phyloP scores from a whole-genome alignment of 2,888 invertebrate genomes.

The Nymphalis urticae region DNA sequence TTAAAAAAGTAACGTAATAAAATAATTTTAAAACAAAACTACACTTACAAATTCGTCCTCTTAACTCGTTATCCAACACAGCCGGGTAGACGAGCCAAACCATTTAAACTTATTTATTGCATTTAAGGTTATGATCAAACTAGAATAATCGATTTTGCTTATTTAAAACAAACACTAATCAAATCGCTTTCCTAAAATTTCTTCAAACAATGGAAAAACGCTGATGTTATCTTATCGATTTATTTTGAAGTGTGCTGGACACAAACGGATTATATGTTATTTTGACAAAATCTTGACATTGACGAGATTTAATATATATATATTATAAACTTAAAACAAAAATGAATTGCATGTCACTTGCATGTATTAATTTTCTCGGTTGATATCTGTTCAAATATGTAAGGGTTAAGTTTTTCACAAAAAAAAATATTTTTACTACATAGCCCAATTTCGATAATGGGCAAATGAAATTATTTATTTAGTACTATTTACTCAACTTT shows the following conservation, averaged over 20 bases:
- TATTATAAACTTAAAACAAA: too few species aligned
- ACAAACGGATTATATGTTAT: background rate
- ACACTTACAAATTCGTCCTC: slow-evolving; percentile 13
- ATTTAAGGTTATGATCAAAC: background rate
- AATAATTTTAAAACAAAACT: background rate
- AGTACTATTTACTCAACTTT: background rate
- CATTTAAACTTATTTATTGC: slow-evolving; percentile 13
- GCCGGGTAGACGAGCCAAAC: slow-evolving; percentile 29
- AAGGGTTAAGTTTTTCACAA: background rate
- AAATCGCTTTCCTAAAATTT: background rate
- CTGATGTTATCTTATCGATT: slow-evolving; percentile 11
- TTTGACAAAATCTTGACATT: background rate
- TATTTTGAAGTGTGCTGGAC: background rate
- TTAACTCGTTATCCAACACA: slow-evolving; percentile 15
- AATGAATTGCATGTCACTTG: background rate
- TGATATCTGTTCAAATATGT: background rate
- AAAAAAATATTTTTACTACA: background rate
- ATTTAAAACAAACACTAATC: background rate
- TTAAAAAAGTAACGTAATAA: background rate
- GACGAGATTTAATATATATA: background rate
- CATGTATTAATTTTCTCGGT: background rate
- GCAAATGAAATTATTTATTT: too few species aligned
- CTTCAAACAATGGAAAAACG: background rate
- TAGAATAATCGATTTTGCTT: background rate
- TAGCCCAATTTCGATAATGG: too few species aligned